phyloP scores from a whole-genome alignment of 1,140 invertebrate species.

The Mamestra configurata region DNA sequence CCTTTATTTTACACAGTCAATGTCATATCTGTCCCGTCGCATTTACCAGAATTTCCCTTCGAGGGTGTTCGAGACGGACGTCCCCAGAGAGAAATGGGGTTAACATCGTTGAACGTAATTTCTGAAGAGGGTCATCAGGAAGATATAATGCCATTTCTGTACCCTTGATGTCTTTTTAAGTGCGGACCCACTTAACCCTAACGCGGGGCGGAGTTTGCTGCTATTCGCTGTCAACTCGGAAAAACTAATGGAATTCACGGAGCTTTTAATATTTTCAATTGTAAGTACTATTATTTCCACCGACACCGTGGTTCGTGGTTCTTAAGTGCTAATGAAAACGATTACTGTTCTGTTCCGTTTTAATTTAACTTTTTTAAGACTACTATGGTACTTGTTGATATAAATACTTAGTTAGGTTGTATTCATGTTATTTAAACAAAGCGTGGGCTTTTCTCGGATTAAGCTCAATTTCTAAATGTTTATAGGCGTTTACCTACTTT shows the following conservation, averaged over 20 bases:
- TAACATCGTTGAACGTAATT: slow-evolving; percentile 75
- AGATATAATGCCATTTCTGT: slow-evolving; percentile 84
- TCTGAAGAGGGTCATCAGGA: slow-evolving; percentile 81
- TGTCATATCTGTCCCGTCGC: slow-evolving; percentile 55
- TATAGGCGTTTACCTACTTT: no score
- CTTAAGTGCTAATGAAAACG: background rate
- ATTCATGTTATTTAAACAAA: no score
- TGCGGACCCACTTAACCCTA: slow-evolving; percentile 81
- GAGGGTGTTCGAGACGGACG: slow-evolving; percentile 59
- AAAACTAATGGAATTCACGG: slow-evolving; percentile 61
- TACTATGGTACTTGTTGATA: no score
- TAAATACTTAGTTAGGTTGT: no score
- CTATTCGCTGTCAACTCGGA: slow-evolving; percentile 60
- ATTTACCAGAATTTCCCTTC: slow-evolving; percentile 55
- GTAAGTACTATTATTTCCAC: slow-evolving; percentile 14
- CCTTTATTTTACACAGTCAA: slow-evolving; percentile 52
- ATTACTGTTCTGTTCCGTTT: background rate
- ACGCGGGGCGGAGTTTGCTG: slow-evolving; percentile 63
- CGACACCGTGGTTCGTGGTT: slow-evolving; percentile 33
- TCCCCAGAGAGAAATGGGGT: slow-evolving; percentile 65
- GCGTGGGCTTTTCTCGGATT: no score
- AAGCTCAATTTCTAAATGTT: no score
- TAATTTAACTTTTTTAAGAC: no score
- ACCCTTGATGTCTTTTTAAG: slow-evolving; percentile 84
- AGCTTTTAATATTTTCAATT: slow-evolving; percentile 50